A percentile compares a stretch with the other conserved stretches of the same genome.
Evolutionary conservation across 1,140 invertebrate species (phyloP).

Genomic region (Tetramorium alpestre): DNA sequence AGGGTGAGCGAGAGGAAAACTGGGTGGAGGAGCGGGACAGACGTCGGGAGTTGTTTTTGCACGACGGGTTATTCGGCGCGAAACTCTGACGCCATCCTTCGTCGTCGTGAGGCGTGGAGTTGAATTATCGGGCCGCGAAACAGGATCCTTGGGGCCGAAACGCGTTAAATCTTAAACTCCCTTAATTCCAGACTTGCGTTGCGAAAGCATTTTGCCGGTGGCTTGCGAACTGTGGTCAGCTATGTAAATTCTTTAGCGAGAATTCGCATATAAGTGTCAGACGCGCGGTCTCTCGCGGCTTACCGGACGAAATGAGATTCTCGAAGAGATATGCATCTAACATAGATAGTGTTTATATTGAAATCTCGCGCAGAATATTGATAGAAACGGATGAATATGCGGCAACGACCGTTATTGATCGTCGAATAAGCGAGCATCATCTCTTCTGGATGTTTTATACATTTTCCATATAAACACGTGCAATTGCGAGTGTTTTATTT

Average conservation of each 20-base stretch:
- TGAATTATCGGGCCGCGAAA: constrained; percentile 70
- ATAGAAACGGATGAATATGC: neutral
- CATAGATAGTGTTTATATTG: neutral
- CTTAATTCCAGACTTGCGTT: constrained; percentile 66
- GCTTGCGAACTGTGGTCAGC: constrained; percentile 27
- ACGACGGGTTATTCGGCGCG: constrained; percentile 66
- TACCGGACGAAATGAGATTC: constrained; percentile 40
- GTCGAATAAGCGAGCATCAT: neutral
- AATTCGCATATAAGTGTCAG: constrained; percentile 52
- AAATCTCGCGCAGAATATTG: neutral
- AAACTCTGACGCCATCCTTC: constrained; percentile 69
- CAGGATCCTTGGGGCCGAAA: constrained; percentile 61
- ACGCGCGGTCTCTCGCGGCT: neutral
- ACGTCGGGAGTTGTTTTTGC: constrained; percentile 67
- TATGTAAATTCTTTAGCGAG: constrained; percentile 64
- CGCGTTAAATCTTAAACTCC: constrained; percentile 71
- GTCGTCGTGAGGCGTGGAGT: constrained; percentile 52
- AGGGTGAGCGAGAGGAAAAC: neutral
- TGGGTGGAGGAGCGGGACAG: constrained; percentile 28
- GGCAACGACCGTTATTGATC: neutral
- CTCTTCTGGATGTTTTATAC: neutral
- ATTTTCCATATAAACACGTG: neutral
- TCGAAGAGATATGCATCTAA: neutral
- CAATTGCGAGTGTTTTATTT: neutral
- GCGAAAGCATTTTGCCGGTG: constrained; percentile 39